Evolutionary conservation across 37 sponge, comb jelly and placozoan species (phyloP).

Genomic region (Bolinopsis microptera): DNA sequence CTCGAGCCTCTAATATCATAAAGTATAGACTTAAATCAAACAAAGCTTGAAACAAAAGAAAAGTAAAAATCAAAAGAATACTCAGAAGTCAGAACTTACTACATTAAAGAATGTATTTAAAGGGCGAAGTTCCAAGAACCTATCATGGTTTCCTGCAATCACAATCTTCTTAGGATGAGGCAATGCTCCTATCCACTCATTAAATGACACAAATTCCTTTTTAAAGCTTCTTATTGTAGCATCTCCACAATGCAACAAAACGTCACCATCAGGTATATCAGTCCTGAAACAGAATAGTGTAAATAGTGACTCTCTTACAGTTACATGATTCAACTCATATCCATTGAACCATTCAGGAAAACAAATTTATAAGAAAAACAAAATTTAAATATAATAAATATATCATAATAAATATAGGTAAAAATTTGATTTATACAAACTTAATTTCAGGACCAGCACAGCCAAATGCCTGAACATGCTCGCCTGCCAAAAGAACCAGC

Average conservation of each 20-base stretch:
- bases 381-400: too few species aligned
- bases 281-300: neutral
- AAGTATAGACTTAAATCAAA: too few species aligned
- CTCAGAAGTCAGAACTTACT: neutral
- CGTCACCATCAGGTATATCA: slow-evolving; percentile 11
- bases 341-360: too few species aligned
- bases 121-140: neutral
- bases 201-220: neutral
- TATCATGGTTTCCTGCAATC: slow-evolving; percentile 41
- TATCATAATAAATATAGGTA: neutral
- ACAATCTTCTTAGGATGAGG: slow-evolving; percentile 42
- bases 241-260: slow-evolving; percentile 30
- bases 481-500: too few species aligned
- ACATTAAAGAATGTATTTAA: neutral
- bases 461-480: too few species aligned
- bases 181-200: neutral
- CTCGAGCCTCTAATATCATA: neutral
- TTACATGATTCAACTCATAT: too few species aligned
- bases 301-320: too few species aligned
- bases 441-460: too few species aligned
- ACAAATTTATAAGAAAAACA: too few species aligned
- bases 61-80: neutral
- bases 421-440: neutral
- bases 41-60: neutral
- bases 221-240: neutral